These are phyloP conservation scores for Lerema accius DNA, from an alignment of 1,140 invertebrate genomes.

Conservation along the genomic window DNA sequence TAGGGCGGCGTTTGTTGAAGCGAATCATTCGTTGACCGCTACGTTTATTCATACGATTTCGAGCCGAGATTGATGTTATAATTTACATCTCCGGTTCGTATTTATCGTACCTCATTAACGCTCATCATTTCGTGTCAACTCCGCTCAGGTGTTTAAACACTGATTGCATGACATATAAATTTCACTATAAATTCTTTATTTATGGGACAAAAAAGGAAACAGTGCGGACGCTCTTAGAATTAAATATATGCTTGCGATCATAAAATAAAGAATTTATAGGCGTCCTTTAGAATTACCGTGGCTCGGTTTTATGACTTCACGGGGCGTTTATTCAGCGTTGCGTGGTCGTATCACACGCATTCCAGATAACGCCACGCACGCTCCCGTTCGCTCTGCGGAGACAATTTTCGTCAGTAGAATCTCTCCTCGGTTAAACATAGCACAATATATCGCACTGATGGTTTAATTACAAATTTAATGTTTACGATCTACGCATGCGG, in stretches of 20 bases:
- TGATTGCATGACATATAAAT: slow-evolving; percentile 60
- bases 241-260: slow-evolving; percentile 77
- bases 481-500: slow-evolving; percentile 45
- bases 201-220: slow-evolving; percentile 72
- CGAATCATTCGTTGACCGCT: slow-evolving; percentile 30
- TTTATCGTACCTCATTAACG: slow-evolving; percentile 55
- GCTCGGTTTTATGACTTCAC: slow-evolving; percentile 76
- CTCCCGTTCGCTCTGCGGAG: slow-evolving; percentile 47
- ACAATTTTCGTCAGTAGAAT: slow-evolving; percentile 48
- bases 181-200: slow-evolving; percentile 70
- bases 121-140: slow-evolving; percentile 46
- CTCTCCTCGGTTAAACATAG: slow-evolving; percentile 15
- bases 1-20: slow-evolving; percentile 26
- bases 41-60: slow-evolving; percentile 25
- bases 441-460: slow-evolving; percentile 34
- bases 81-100: slow-evolving; percentile 48
- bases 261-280: slow-evolving; percentile 82
- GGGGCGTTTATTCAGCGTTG: slow-evolving; percentile 72
- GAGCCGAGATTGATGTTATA: slow-evolving; percentile 31
- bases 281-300: slow-evolving; percentile 76
- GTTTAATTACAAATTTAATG: slow-evolving; percentile 49
- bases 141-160: slow-evolving; percentile 46
- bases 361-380: slow-evolving; percentile 54
- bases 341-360: slow-evolving; percentile 67
- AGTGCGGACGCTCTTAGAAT: slow-evolving; percentile 71